A percentile compares a stretch with the other conserved stretches of the same genome.
Conservation (phyloP, 2,888 invertebrate species). For the Margaritifera margaritifera region DNA sequence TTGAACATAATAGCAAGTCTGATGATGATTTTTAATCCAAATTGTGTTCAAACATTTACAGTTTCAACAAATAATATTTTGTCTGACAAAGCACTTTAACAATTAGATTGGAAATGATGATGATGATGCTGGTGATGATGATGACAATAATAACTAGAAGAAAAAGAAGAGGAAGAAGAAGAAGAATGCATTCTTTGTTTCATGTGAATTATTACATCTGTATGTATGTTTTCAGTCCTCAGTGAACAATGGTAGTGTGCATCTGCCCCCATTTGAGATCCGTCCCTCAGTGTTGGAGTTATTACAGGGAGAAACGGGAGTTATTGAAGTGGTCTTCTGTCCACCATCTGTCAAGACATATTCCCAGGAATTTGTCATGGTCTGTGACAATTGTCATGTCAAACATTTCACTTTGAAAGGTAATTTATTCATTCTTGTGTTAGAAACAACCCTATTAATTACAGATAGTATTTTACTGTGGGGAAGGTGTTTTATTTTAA, state of each 20-base stretch:
- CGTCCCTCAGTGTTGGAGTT: constrained; percentile 70
- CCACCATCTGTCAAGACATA: constrained; percentile 58
- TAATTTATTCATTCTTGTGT: constrained; percentile 20
- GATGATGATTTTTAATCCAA: no score
- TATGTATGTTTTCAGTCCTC: constrained; percentile 48
- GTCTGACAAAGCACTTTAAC: background rate
- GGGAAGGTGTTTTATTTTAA: no score
- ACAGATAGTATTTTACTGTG: background rate
- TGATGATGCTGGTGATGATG: no score
- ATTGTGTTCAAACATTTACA: background rate
- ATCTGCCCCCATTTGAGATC: constrained; percentile 68
- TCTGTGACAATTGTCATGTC: constrained; percentile 73
- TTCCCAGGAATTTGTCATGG: constrained; percentile 63
- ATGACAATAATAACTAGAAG: no score
- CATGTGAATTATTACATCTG: background rate
- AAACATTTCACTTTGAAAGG: constrained; percentile 67
- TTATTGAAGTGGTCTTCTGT: constrained; percentile 69
- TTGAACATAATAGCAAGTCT: no score
- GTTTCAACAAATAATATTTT: background rate
- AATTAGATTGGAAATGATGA: background rate
- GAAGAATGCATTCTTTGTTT: no score
- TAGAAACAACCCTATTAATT: background rate
- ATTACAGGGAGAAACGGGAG: constrained; percentile 51
- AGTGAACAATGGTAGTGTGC: constrained; percentile 55
- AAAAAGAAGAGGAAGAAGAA: no score